phyloP scores from a whole-genome alignment of 64 coral and sea anemone species.

The Actinia equina region DNA sequence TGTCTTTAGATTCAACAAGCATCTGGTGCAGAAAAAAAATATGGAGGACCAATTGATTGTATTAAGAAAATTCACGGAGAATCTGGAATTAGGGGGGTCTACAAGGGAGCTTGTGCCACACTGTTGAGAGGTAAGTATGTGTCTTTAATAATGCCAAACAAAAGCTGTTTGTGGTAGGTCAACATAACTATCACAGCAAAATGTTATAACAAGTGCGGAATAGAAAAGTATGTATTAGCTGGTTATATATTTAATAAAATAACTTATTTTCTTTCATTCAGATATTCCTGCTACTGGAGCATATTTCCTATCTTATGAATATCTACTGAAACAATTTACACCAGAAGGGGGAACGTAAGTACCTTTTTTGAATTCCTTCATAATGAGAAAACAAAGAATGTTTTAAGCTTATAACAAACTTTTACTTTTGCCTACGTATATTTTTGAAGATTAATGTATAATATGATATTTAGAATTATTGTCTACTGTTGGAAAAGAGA shows the following conservation, averaged over 20 bases:
- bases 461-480: too few relatives aligned
- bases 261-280: conserved; percentile 21
- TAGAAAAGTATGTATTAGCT: too few relatives aligned
- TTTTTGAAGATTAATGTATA: too few relatives aligned
- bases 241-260: background rate
- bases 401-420: too few relatives aligned
- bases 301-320: conserved; percentile 95
- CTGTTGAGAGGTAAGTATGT: conserved; percentile 66
- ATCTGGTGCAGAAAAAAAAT: conserved; percentile 88
- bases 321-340: conserved; percentile 71
- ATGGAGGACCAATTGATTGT: conserved; percentile 84
- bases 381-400: too few relatives aligned
- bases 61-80: conserved; percentile 74
- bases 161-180: too few relatives aligned
- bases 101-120: conserved; percentile 96
- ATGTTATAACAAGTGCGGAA: too few relatives aligned
- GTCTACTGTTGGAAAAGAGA: too few relatives aligned
- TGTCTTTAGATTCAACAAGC: conserved; percentile 86
- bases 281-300: conserved; percentile 91
- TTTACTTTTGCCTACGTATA: too few relatives aligned
- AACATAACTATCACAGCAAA: too few relatives aligned
- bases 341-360: conserved; percentile 87
- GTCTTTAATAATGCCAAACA: background rate
- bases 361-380: background rate
- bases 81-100: conserved; percentile 93